These are phyloP conservation scores for Raja brachyura DNA, from an alignment of 2,113 vertebrate genomes.

Conservation along the genomic window DNA sequence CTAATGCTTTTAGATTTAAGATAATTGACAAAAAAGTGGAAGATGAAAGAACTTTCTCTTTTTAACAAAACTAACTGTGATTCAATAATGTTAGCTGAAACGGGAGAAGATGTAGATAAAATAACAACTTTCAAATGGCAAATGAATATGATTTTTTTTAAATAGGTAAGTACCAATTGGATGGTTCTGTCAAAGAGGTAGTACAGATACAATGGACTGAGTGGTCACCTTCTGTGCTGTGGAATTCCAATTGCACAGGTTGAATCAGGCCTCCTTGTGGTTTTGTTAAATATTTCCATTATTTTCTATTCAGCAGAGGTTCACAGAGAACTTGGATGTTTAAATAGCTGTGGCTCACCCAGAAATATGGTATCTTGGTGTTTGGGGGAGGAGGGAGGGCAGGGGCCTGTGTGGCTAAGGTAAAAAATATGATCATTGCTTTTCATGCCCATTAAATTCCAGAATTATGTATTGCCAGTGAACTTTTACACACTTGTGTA, in stretches of 20 bases:
- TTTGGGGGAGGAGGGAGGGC: too few relatives aligned
- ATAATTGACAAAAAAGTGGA: background rate
- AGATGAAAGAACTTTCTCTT: background rate
- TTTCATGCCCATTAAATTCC: background rate
- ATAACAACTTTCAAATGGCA: background rate
- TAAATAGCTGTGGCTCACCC: background rate
- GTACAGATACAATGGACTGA: background rate
- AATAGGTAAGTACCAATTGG: background rate
- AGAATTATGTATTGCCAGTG: constrained; percentile 18
- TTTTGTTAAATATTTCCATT: background rate
- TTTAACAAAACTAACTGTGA: background rate
- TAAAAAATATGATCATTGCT: constrained; percentile 6
- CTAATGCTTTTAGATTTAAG: background rate
- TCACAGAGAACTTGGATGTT: background rate
- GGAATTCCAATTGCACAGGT: background rate
- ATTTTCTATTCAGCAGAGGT: background rate
- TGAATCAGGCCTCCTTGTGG: background rate
- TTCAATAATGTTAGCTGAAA: too few relatives aligned
- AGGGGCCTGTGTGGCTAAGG: too few relatives aligned
- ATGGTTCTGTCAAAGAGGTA: background rate
- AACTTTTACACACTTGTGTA: background rate
- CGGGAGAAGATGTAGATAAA: too few relatives aligned
- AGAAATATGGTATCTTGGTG: background rate
- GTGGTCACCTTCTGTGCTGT: background rate
- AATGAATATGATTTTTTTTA: too few relatives aligned